Percentiles rank a stretch among this genome's conserved stretches.
These are phyloP conservation scores for Tortrix viridana DNA, from an alignment of 2,888 invertebrate genomes.

Conservation along the genomic window DNA sequence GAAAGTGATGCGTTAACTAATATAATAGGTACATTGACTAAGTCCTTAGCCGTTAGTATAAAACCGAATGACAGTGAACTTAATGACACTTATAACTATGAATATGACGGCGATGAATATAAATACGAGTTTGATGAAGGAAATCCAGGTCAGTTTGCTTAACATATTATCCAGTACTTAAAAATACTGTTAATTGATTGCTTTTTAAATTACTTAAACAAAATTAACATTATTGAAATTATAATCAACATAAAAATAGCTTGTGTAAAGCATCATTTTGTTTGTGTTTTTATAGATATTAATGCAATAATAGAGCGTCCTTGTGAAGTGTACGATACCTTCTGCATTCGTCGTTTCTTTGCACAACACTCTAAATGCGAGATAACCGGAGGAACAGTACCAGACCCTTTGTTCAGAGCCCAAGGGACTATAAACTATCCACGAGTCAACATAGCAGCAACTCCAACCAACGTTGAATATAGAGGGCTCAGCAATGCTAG, in stretches of 20 bases:
- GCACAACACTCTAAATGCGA: slow-evolving; percentile 37
- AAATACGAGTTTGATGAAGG: slow-evolving; percentile 15
- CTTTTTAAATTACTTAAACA: not conserved
- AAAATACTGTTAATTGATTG: no score
- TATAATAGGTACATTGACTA: not conserved
- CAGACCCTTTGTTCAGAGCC: slow-evolving; percentile 42
- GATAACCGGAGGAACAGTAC: slow-evolving; percentile 36
- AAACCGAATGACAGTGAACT: not conserved
- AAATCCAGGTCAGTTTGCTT: slow-evolving; percentile 24
- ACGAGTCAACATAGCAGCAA: slow-evolving; percentile 46
- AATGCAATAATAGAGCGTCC: slow-evolving; percentile 30
- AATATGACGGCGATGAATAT: not conserved
- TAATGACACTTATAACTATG: not conserved
- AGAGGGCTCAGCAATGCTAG: slow-evolving; percentile 46
- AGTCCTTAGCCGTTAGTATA: not conserved
- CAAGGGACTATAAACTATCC: slow-evolving; percentile 35
- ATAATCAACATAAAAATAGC: not conserved
- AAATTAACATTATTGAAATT: no score
- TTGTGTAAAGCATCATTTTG: not conserved
- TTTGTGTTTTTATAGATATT: slow-evolving; percentile 4
- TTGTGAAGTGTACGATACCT: slow-evolving; percentile 34
- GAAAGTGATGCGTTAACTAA: not conserved
- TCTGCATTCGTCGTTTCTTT: slow-evolving; percentile 41
- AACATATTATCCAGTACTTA: not conserved
- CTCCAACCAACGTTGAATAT: slow-evolving; percentile 35